Evolutionary conservation across 2,888 invertebrate genomes (phyloP).

Genomic region (Euphydryas editha): DNA sequence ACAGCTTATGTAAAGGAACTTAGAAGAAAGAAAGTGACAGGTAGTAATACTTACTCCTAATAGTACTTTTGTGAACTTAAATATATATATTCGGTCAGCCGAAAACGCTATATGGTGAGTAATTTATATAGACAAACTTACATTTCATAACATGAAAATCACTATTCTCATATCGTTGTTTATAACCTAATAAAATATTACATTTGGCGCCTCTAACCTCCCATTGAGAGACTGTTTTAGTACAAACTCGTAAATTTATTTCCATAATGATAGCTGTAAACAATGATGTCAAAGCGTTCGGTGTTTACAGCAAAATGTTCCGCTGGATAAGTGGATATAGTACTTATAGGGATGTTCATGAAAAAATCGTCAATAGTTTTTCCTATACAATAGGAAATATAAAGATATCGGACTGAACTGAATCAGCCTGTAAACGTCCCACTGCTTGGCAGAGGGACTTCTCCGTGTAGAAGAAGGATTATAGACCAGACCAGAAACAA

Average conservation of each 20-base stretch:
- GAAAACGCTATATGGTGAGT: background rate
- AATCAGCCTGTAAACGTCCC: no score
- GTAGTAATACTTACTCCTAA: no score
- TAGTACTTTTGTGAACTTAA: background rate
- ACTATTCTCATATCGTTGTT: constrained; percentile 46
- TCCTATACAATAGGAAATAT: no score
- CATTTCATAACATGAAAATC: constrained; percentile 45
- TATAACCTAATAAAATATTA: constrained; percentile 62
- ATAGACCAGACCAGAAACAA: no score
- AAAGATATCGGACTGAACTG: no score
- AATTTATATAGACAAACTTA: background rate
- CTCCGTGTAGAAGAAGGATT: no score
- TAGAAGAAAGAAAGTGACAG: no score
- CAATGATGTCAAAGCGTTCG: constrained; percentile 23
- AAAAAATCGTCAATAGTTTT: no score
- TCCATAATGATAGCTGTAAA: constrained; percentile 39
- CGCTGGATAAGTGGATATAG: background rate
- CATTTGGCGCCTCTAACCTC: constrained; percentile 52
- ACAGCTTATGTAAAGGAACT: no score
- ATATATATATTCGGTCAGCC: background rate
- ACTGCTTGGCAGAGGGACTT: no score
- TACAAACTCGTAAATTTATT: constrained; percentile 36
- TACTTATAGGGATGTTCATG: no score
- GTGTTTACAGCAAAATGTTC: constrained; percentile 24
- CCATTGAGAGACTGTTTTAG: constrained; percentile 41